These are phyloP conservation scores for Manduca sexta DNA, from an alignment of 1,140 invertebrate genomes.

Conservation along the genomic window DNA sequence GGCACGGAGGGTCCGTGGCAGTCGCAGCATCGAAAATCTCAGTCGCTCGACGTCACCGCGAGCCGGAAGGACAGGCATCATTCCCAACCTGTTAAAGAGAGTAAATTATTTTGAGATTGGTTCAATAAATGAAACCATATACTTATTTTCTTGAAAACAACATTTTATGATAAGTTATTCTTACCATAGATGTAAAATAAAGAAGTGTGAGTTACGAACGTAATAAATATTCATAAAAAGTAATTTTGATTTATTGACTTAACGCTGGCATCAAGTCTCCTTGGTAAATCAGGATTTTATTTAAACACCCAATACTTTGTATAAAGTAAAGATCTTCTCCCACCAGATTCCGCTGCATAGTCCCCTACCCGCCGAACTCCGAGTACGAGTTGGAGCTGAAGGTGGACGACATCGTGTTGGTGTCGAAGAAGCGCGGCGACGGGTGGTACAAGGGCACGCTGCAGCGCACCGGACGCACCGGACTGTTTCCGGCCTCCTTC, in stretches of 20 bases:
- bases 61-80: conserved; percentile 43
- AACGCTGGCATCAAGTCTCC: no score
- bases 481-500: conserved; percentile 95
- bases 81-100: conserved; percentile 75
- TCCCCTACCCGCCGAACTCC: conserved; percentile 95
- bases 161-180: no score
- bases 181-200: no score
- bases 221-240: no score
- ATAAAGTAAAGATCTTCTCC: conserved; percentile 8
- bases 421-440: conserved; percentile 93
- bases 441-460: conserved; percentile 97
- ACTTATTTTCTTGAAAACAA: no score
- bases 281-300: no score
- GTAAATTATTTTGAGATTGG: conserved; percentile 31
- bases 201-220: no score
- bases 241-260: no score
- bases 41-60: conserved; percentile 82
- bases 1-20: conserved; percentile 44
- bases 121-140: no score
- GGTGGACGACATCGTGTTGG: conserved; percentile 92
- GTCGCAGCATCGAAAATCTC: conserved; percentile 83
- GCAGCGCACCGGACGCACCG: conserved; percentile 90
- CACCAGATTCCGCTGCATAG: conserved; percentile 88
- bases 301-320: background rate
- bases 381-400: conserved; percentile 93